Percentiles rank a stretch among this genome's conserved stretches.
These are phyloP conservation scores for Calcarius lapponicus DNA, from an alignment of 2,797 vertebrate species.

Conservation along the genomic window DNA sequence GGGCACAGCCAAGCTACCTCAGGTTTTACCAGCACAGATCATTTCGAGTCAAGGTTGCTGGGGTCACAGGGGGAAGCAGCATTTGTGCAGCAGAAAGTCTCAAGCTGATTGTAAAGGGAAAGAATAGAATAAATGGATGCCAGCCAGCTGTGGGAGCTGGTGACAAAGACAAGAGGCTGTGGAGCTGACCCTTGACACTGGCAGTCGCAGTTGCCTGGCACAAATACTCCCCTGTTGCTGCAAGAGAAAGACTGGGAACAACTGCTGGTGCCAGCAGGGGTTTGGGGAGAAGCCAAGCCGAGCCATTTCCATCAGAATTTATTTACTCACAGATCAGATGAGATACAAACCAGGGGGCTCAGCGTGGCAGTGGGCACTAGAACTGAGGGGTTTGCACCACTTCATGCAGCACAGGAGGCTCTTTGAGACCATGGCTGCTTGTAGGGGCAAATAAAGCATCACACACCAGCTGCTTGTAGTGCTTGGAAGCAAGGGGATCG, in stretches of 20 bases:
- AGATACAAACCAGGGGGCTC: background rate
- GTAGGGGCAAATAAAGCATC: background rate
- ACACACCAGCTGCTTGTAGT: background rate
- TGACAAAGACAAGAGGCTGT: conserved; percentile 17
- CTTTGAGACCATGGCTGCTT: background rate
- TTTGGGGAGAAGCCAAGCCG: background rate
- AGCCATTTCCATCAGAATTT: background rate
- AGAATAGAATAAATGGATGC: conserved; percentile 13
- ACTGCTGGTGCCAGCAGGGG: background rate
- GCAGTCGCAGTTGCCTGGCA: background rate
- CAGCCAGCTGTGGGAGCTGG: conserved; percentile 42
- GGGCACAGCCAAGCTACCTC: background rate
- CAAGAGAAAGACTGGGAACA: background rate
- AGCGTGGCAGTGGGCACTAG: fast-evolving
- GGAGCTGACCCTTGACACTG: conserved; percentile 25
- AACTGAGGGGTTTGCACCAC: background rate
- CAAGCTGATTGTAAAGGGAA: background rate
- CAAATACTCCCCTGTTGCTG: background rate
- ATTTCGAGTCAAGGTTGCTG: background rate
- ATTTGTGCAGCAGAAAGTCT: background rate
- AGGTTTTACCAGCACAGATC: background rate
- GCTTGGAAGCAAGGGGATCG: background rate
- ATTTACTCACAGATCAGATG: background rate
- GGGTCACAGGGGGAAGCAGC: background rate
- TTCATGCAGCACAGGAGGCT: background rate